Evolutionary conservation across 2,888 invertebrate genomes (phyloP).

Genomic region (Oxyscelio sp.): DNA sequence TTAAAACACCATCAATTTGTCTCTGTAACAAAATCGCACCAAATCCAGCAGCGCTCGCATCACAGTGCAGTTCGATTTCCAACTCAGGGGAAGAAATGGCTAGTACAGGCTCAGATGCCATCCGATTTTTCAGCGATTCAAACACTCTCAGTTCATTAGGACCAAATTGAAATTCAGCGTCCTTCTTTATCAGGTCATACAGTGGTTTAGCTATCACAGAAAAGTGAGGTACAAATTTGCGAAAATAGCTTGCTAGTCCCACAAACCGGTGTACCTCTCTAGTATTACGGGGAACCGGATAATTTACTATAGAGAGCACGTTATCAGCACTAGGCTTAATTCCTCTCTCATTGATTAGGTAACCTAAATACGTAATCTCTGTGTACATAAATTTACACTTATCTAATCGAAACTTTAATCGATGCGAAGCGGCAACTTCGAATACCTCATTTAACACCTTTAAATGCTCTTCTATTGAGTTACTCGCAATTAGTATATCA

Average conservation of each 20-base stretch:
- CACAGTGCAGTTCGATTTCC: neutral
- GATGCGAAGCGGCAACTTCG: neutral
- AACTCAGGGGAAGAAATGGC: neutral
- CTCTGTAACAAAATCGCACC: neutral
- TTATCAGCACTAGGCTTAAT: constrained; percentile 7
- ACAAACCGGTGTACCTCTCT: constrained; percentile 11
- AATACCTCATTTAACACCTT: neutral
- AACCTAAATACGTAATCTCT: constrained; percentile 12
- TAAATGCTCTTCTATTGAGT: neutral
- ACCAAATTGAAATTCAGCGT: neutral
- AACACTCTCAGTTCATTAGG: neutral
- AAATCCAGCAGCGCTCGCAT: neutral
- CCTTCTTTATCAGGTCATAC: constrained; percentile 1
- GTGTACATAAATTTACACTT: constrained; percentile 19
- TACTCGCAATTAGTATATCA: neutral
- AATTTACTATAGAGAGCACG: constrained; percentile 7
- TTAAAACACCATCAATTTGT: neutral
- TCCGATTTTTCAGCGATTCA: neutral
- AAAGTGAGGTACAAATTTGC: neutral
- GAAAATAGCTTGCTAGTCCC: neutral
- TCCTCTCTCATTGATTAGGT: constrained; percentile 1
- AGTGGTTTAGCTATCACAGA: neutral
- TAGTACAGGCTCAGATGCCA: neutral
- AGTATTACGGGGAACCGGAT: constrained; percentile 4
- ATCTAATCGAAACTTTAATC: constrained; percentile 7